Evolutionary conservation across 1,140 invertebrate genomes (phyloP).

Genomic region (Chlorops oryzae): DNA sequence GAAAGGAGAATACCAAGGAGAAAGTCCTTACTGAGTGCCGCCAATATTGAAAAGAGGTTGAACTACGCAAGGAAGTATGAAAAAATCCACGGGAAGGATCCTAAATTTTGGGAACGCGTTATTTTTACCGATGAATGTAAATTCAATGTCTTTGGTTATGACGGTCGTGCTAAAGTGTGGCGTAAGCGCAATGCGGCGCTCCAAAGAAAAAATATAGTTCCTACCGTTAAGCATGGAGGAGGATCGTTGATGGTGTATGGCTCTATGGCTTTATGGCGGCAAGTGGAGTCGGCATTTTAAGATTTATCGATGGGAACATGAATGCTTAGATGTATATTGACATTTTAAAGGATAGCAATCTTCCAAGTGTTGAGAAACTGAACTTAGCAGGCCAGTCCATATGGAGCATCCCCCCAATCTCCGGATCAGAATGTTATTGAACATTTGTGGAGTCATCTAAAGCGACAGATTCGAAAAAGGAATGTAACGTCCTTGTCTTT

Average conservation of each 20-base stretch:
- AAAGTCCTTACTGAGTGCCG: too few species aligned
- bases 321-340: background rate
- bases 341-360: background rate
- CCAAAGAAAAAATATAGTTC: conserved; percentile 3
- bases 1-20: too few species aligned
- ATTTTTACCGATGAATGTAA: conserved; percentile 6
- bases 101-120: conserved; percentile 3
- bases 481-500: background rate
- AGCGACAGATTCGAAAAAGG: background rate
- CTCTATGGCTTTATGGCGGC: conserved; percentile 26
- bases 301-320: background rate
- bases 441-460: background rate
- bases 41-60: too few species aligned
- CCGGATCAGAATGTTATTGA: background rate
- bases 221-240: conserved; percentile 10
- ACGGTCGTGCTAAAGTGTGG: too few species aligned
- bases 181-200: background rate
- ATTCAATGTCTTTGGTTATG: conserved; percentile 1
- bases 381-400: background rate
- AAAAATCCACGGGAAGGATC: too few species aligned
- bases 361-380: background rate
- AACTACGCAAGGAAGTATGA: too few species aligned
- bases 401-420: background rate
- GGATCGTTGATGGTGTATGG: conserved; percentile 35
- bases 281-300: conserved; percentile 10